Evolutionary conservation across 2,113 vertebrate species (phyloP).

Genomic region (Pristiophorus japonicus): DNA sequence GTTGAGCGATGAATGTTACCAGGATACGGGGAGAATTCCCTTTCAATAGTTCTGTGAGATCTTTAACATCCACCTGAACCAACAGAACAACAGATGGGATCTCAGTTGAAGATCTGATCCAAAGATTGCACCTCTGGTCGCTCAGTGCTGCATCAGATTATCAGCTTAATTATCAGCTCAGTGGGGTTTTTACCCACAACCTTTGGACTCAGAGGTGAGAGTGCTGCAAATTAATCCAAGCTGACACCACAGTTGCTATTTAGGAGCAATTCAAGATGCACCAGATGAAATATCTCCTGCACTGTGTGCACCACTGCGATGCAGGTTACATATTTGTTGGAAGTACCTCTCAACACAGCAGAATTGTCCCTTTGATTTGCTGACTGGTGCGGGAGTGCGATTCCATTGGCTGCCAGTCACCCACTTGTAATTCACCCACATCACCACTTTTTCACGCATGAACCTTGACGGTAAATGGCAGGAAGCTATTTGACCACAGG

Average conservation of each 20-base stretch:
- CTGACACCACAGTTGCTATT: neutral
- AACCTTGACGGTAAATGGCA: neutral
- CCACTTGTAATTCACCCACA: neutral
- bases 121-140: constrained; percentile 15
- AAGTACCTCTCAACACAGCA: neutral
- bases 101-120: neutral
- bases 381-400: neutral
- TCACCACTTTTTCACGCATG: neutral
- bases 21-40: neutral
- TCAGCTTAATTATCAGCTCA: constrained; percentile 28
- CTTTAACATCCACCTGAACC: neutral
- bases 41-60: neutral
- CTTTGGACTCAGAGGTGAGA: constrained; percentile 26
- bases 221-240: neutral
- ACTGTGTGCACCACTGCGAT: neutral
- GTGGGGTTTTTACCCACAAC: neutral
- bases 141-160: constrained; percentile 8
- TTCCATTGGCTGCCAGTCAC: neutral
- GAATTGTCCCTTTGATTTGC: neutral
- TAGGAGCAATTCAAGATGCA: neutral
- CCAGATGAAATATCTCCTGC: neutral
- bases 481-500: neutral
- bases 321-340: neutral
- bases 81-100: constrained; percentile 23
- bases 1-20: neutral